Evolutionary conservation across 2,888 invertebrate genomes (phyloP).

Genomic region (Protonemura montana): DNA sequence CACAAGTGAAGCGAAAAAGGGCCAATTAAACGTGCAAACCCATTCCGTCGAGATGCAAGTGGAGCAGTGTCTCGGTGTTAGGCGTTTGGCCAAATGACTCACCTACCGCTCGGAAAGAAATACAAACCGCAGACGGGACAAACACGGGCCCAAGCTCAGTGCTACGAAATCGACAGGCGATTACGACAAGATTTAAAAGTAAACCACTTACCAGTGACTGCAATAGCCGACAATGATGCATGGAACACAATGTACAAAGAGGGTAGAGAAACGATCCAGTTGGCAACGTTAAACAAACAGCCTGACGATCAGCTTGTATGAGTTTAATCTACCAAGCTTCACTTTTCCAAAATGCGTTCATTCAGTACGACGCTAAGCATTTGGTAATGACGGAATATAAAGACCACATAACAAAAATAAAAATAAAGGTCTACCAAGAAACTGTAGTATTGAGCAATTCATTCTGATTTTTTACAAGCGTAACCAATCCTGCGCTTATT

Average conservation of each 20-base stretch:
- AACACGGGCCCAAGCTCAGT: neutral
- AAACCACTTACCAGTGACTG: neutral
- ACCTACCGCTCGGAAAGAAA: neutral
- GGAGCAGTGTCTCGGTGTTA: neutral
- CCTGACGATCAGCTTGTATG: neutral
- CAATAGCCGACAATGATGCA: neutral
- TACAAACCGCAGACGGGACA: neutral
- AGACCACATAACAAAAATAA: no score
- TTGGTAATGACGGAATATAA: no score
- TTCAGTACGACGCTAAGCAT: no score
- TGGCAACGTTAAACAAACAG: neutral
- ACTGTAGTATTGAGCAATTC: no score
- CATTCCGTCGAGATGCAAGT: no score
- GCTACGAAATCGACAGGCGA: neutral
- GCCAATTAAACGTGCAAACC: no score
- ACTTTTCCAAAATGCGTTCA: no score
- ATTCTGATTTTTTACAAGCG: no score
- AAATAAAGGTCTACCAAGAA: no score
- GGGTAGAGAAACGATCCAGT: neutral
- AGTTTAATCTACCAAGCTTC: no score
- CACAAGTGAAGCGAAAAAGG: no score
- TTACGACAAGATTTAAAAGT: neutral
- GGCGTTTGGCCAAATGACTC: neutral
- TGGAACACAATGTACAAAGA: slow-evolving; percentile 7
- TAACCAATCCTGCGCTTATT: no score